These are phyloP conservation scores for Bubalus kerabau DNA, from an alignment of 2,113 vertebrate genomes.

Conservation along the genomic window DNA sequence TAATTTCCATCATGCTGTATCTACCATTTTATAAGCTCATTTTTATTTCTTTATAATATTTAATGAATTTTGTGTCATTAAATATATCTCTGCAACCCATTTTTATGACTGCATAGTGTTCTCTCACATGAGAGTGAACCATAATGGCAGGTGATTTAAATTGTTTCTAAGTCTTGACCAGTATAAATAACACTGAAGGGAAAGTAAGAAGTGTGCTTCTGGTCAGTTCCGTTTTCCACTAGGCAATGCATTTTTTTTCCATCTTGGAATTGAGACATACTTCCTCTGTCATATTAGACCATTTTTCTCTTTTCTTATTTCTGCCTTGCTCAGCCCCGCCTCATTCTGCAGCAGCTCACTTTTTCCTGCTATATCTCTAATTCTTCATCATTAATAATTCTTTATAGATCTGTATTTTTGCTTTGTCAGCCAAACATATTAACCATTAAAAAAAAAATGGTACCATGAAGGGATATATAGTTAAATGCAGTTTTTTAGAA, in stretches of 20 bases:
- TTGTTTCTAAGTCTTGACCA: neutral
- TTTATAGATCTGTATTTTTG: conserved; percentile 24
- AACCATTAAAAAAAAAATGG: conserved; percentile 43
- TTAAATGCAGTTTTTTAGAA: conserved; percentile 24
- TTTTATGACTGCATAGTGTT: conserved; percentile 14
- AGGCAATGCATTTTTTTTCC: neutral
- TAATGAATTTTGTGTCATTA: neutral
- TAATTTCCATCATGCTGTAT: neutral
- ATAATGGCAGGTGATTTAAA: neutral
- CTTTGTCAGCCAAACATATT: conserved; percentile 21
- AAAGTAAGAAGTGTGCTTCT: neutral
- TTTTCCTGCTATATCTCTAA: conserved; percentile 26
- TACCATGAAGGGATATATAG: neutral
- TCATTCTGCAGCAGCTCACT: conserved; percentile 25
- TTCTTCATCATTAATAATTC: neutral
- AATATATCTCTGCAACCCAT: neutral
- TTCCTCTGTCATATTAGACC: neutral
- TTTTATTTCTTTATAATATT: conserved; percentile 37
- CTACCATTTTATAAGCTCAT: neutral
- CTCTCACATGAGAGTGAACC: neutral
- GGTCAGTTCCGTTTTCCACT: neutral
- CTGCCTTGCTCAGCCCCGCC: conserved; percentile 34
- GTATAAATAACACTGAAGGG: neutral
- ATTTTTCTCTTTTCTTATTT: conserved; percentile 14
- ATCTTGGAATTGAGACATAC: neutral